Percentiles rank a stretch among this genome's conserved stretches.
Conservation (phyloP, 2,113 vertebrate species). For the Labeo rohita region DNA sequence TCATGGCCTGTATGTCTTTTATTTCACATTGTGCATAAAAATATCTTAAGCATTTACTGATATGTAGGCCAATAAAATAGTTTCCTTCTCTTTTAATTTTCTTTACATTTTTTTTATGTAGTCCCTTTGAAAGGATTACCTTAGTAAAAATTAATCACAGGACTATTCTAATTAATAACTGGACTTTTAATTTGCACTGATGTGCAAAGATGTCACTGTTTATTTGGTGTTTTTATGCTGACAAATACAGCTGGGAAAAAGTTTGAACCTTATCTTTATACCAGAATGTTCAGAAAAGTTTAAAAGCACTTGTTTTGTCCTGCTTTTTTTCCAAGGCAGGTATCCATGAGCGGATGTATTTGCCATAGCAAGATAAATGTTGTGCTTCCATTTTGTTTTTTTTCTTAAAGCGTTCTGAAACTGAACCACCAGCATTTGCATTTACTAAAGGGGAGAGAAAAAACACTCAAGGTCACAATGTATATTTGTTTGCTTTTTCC, state of each 20-base stretch:
- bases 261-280: slow-evolving; percentile 17
- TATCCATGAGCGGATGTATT: slow-evolving; percentile 49
- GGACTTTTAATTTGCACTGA: background rate
- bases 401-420: slow-evolving; percentile 34
- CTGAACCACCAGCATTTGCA: slow-evolving; percentile 40
- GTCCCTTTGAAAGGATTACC: background rate
- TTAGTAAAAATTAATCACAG: background rate
- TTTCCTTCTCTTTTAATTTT: background rate
- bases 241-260: background rate
- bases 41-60: background rate
- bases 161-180: slow-evolving; percentile 9
- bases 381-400: slow-evolving; percentile 62
- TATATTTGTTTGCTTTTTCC: slow-evolving; percentile 14
- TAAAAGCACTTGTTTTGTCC: slow-evolving; percentile 36
- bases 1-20: background rate
- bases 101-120: too few species aligned
- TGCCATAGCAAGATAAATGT: slow-evolving; percentile 65
- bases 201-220: background rate
- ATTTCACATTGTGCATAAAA: background rate
- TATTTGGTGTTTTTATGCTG: slow-evolving; percentile 21
- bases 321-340: slow-evolving; percentile 12
- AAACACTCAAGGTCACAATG: slow-evolving; percentile 19
- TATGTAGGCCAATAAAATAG: background rate
- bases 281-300: slow-evolving; percentile 28
- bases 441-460: slow-evolving; percentile 21